Percentiles rank a stretch among this genome's conserved stretches.
phyloP scores from a whole-genome alignment of 1,140 invertebrate species.

The Drosophila rufa region DNA sequence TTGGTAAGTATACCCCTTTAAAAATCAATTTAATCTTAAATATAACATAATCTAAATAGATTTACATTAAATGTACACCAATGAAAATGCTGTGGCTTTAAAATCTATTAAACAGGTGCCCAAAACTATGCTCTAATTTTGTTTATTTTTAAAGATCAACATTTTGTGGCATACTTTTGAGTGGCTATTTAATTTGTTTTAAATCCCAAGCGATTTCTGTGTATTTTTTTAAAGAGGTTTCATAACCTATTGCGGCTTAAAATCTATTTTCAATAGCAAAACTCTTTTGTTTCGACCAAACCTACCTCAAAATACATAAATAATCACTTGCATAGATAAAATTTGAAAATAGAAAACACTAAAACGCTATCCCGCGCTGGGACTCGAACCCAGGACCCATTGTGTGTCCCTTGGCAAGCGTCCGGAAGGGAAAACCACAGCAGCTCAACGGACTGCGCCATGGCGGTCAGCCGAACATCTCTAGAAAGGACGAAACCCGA shows the following conservation, averaged over 20 bases:
- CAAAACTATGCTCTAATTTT: too few relatives aligned
- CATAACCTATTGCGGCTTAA: rapidly evolving
- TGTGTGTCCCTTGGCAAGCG: not conserved
- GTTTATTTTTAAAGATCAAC: too few relatives aligned
- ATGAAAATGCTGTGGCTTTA: not conserved
- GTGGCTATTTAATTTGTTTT: too few relatives aligned
- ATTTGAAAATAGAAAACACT: not conserved
- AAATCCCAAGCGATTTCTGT: too few relatives aligned
- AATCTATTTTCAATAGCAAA: not conserved
- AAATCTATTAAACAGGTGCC: not conserved
- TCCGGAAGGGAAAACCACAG: slow-evolving; percentile 13
- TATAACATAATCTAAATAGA: too few relatives aligned
- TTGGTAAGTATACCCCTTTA: not conserved
- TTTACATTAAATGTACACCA: not conserved
- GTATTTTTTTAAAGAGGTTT: not conserved
- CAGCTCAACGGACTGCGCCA: slow-evolving; percentile 17
- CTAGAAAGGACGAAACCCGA: slow-evolving; percentile 41
- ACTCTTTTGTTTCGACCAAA: not conserved
- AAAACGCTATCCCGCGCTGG: slow-evolving; percentile 8
- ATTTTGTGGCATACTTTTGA: too few relatives aligned
- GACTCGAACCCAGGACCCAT: slow-evolving; percentile 4
- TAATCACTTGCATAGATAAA: not conserved
- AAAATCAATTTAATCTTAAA: not conserved
- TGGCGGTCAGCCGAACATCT: slow-evolving; percentile 46
- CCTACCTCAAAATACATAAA: slow-evolving; percentile 3